Evolutionary conservation across 2,888 invertebrate species (phyloP).

Genomic region (Eristalis arbustorum): DNA sequence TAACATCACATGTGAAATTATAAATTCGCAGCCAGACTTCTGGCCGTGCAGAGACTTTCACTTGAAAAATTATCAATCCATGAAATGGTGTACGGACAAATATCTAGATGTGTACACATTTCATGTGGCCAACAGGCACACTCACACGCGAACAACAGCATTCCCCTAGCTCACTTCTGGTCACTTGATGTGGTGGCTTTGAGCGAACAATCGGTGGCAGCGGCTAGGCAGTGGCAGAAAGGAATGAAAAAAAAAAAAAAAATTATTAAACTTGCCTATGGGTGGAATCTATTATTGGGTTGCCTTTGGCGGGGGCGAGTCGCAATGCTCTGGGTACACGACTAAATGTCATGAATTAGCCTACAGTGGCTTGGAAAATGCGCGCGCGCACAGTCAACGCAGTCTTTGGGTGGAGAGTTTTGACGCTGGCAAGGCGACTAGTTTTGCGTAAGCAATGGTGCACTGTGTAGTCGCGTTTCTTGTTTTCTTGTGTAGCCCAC

Average conservation of each 20-base stretch:
- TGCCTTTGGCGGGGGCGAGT: slow-evolving; percentile 6
- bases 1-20: slow-evolving; percentile 28
- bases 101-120: background rate
- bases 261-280: slow-evolving; percentile 18
- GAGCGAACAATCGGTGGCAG: background rate
- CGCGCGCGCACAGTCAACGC: slow-evolving; percentile 5
- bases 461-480: background rate
- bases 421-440: background rate
- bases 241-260: background rate
- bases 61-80: slow-evolving; percentile 65
- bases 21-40: slow-evolving; percentile 11
- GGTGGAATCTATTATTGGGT: slow-evolving; percentile 42
- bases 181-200: slow-evolving; percentile 9
- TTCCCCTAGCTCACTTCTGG: slow-evolving; percentile 14
- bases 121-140: background rate
- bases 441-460: slow-evolving; percentile 2
- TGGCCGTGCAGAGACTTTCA: slow-evolving; percentile 52
- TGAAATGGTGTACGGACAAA: slow-evolving; percentile 47
- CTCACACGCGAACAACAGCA: too few relatives aligned
- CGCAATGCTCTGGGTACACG: slow-evolving; percentile 34
- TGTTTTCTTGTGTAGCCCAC: background rate
- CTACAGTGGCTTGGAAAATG: slow-evolving; percentile 36
- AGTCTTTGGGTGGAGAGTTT: background rate
- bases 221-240: background rate
- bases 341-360: slow-evolving; percentile 54